Base-by-base conservation (phyloP, 2,888 invertebrate species). In the Drosophila prostipennis region DNA sequence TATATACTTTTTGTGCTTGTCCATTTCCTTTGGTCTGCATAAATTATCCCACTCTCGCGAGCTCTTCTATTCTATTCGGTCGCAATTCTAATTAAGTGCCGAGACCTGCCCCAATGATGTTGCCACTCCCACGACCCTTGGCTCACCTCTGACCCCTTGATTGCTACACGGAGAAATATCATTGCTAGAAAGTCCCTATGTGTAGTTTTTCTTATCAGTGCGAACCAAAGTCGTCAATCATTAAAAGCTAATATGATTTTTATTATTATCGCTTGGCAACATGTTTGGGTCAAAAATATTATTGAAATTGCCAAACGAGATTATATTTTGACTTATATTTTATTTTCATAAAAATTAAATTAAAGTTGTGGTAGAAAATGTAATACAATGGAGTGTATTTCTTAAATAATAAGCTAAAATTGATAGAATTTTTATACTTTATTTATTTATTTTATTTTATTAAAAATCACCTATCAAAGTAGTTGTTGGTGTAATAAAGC, bases 31-130 rank as follows among this genome's bases (percentile, higher is more conserved):
- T 39, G 6, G 49, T 36, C 23, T 39, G 72, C 71, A 71, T 71
- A 71, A 63, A 72, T 63, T 71, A 71, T 56, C 55, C 64, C 55
- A 32, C 37, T 69, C 34, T 19, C 37, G 52, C 37, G 52, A 16
- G 16, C 34, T 71, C 19, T 43, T 43, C 71, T 39, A 55, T 49
- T 52, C 39, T 39, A 55, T 61, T 71, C 49, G 23, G 43, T 37
- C 60, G 55, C 45, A 71, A 56, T 71, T 72, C 51, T 72, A 71
- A 71, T 71, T 71, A 71, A 71, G 72, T 64, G 65, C 71, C 37
- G 56, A 26, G 71, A 71, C 71, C 71, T 71, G 71, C 71, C 71
- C 71, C 71, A 71, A 71, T 72, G 72, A 56, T 72, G 71, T 72
- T 63, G 55, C 46, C 51, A 45, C 63, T 51, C 45, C 54, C 46